Conservation (phyloP, 2,888 invertebrate genomes). For the Drosophila neotestacea region DNA sequence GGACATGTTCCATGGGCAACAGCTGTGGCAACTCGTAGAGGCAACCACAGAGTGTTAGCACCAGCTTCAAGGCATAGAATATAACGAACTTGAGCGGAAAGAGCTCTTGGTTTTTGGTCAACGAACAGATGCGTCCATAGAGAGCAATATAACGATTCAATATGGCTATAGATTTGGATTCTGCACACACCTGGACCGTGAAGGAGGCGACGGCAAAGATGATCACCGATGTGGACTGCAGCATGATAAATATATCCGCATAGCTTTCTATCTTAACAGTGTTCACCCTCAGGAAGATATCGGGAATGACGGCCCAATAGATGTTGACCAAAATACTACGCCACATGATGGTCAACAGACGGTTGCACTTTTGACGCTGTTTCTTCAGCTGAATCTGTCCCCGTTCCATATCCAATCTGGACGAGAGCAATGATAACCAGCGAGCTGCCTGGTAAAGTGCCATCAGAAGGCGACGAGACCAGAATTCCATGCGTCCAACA, state of each 20-base stretch:
- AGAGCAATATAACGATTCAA: conserved; percentile 67
- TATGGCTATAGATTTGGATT: conserved; percentile 49
- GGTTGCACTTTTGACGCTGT: conserved; percentile 39
- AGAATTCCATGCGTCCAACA: conserved; percentile 38
- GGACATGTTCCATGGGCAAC: conserved; percentile 5
- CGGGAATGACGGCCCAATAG: conserved; percentile 57
- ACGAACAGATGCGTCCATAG: conserved; percentile 45
- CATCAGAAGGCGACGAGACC: conserved; percentile 57
- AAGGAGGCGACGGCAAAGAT: conserved; percentile 68
- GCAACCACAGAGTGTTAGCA: conserved; percentile 64
- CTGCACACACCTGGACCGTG: conserved; percentile 57
- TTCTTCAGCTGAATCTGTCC: conserved; percentile 40
- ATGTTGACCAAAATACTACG: conserved; percentile 55
- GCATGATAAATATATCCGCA: conserved; percentile 51
- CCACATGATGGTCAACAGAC: conserved; percentile 45
- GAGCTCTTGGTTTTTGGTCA: conserved; percentile 38
- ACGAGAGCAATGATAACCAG: conserved; percentile 62
- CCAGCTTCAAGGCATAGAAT: conserved; percentile 53
- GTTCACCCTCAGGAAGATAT: conserved; percentile 29
- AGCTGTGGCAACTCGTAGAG: conserved; percentile 67
- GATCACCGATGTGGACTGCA: conserved; percentile 66
- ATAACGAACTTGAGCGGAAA: conserved; percentile 61
- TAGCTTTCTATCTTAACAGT: conserved; percentile 31
- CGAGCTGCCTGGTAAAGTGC: conserved; percentile 61
- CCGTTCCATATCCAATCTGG: conserved; percentile 39